Evolutionary conservation across 30 jellyfish, hydroid and myxozoan species (phyloP).

Genomic region (Nemopilema nomurai): DNA sequence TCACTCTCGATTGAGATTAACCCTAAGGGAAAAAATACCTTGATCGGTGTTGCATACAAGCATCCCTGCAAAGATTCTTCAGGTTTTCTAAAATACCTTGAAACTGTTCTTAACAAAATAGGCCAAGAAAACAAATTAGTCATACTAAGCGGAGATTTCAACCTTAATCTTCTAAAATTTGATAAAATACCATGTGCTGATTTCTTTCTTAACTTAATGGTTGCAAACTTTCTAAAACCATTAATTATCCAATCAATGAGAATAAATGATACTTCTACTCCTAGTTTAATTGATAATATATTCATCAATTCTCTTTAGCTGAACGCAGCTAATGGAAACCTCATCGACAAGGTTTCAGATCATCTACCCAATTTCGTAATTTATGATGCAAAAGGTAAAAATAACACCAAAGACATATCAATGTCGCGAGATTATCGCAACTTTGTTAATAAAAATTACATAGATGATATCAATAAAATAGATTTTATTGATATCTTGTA

Average conservation of each 20-base stretch:
- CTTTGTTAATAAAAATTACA: neutral
- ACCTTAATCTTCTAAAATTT: slow-evolving; percentile 18
- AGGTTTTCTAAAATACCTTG: neutral
- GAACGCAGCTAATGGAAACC: slow-evolving; percentile 7
- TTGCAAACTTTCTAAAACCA: slow-evolving; percentile 22
- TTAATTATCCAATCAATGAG: slow-evolving; percentile 10
- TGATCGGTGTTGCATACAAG: slow-evolving; percentile 23
- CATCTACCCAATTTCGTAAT: slow-evolving; percentile 8
- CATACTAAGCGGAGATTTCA: slow-evolving; percentile 11
- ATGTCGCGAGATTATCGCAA: neutral
- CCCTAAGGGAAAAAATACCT: neutral
- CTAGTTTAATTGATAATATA: slow-evolving; percentile 14
- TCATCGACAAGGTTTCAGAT: slow-evolving; percentile 11
- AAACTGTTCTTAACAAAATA: slow-evolving; percentile 2
- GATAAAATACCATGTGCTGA: slow-evolving; percentile 25
- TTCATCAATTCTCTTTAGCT: slow-evolving; percentile 3
- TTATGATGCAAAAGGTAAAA: neutral
- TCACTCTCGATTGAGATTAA: slow-evolving; percentile 16
- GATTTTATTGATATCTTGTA: neutral
- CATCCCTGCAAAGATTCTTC: slow-evolving; percentile 6
- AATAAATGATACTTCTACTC: slow-evolving; percentile 1
- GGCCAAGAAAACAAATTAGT: neutral
- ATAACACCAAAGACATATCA: neutral
- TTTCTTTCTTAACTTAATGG: slow-evolving; percentile 6
- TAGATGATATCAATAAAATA: neutral